Percentiles rank a stretch among this genome's conserved stretches.
phyloP scores from a whole-genome alignment of 1,140 invertebrate genomes.

The Hylaeus anthracinus region DNA sequence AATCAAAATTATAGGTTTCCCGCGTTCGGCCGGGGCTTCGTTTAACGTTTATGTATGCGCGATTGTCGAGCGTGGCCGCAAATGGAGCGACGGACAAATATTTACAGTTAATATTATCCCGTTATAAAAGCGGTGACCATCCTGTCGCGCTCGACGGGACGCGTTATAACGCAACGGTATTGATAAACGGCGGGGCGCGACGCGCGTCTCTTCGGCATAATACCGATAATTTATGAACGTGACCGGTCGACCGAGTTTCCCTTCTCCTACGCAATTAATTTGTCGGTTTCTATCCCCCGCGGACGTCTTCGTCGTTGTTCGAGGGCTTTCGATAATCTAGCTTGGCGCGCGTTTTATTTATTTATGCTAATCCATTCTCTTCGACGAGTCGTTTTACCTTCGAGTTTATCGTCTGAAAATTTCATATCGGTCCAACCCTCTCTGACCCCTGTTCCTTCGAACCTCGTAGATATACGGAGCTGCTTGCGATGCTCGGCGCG shows the following conservation, averaged over 20 bases:
- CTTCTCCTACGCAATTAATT: conserved; percentile 36
- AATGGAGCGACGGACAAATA: conserved; percentile 35
- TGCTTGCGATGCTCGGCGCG: neutral
- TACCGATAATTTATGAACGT: conserved; percentile 60
- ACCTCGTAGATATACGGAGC: too few relatives aligned
- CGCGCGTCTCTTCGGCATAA: conserved; percentile 30
- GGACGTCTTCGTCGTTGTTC: neutral
- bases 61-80: conserved; percentile 3
- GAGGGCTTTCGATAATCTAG: neutral
- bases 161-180: conserved; percentile 23
- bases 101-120: conserved; percentile 45
- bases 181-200: conserved; percentile 34
- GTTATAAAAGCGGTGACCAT: conserved; percentile 39
- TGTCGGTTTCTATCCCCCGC: neutral
- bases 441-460: conserved; percentile 60
- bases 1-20: conserved; percentile 26
- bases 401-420: conserved; percentile 74
- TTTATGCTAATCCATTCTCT: conserved; percentile 74
- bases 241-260: conserved; percentile 15
- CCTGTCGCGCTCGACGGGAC: conserved; percentile 7
- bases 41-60: conserved; percentile 2
- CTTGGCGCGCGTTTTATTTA: conserved; percentile 75
- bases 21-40: neutral
- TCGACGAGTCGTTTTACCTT: conserved; percentile 43
- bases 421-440: conserved; percentile 66